phyloP scores from a whole-genome alignment of 1,140 invertebrate species.

The Galendromus occidentalis region DNA sequence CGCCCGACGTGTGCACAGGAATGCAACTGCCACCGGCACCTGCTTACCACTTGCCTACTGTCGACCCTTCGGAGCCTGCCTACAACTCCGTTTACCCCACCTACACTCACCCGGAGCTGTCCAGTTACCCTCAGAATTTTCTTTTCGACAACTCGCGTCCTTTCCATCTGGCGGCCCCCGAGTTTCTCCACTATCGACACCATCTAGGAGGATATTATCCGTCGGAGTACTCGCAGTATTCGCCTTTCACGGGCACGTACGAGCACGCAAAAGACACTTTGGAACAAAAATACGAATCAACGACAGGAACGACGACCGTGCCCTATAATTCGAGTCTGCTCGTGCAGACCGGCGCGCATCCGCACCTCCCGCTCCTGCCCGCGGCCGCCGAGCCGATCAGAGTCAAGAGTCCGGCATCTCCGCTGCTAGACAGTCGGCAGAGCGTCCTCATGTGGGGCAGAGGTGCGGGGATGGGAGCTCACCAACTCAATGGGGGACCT shows the following conservation, averaged over 20 bases:
- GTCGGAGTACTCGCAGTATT: neutral
- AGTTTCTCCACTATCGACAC: constrained; percentile 6
- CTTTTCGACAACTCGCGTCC: constrained; percentile 3
- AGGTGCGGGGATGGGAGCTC: neutral
- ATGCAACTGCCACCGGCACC: neutral
- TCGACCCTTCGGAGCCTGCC: neutral
- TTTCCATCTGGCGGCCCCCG: neutral
- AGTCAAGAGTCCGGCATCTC: constrained; percentile 2
- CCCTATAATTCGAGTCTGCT: neutral
- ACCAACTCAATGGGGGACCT: neutral
- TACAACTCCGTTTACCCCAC: constrained; percentile 1
- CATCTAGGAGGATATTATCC: constrained; percentile 5
- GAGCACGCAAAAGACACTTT: neutral
- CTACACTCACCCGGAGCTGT: neutral
- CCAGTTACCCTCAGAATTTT: neutral
- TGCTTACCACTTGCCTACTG: neutral
- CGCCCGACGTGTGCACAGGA: neutral
- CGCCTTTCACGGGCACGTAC: neutral
- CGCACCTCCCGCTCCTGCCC: neutral
- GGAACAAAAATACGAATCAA: neutral
- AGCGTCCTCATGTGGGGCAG: constrained; percentile 8
- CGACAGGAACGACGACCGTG: neutral
- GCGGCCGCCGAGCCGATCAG: neutral
- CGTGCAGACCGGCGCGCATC: neutral
- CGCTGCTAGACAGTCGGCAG: neutral